Evolutionary conservation across 2,888 invertebrate genomes (phyloP), one percentile per base, ranked within the genome.

Genomic region (Andrena bicolor): DNA sequence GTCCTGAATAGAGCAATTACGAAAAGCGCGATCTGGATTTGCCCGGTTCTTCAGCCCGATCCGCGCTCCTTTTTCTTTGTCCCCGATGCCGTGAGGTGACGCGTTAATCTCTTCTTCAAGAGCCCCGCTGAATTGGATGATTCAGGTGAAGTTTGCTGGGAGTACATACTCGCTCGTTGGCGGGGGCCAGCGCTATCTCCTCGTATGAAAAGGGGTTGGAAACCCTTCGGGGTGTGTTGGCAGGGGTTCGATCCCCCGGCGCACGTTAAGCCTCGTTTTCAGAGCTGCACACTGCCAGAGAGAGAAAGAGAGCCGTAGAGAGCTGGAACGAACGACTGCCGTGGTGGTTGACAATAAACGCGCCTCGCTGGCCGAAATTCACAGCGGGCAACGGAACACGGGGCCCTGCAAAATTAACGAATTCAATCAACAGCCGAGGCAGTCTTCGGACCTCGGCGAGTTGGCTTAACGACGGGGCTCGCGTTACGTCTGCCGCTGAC

Each of bases 191-290:
- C 82, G 83, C 76, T 88, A 85, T 84, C 86, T 88, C 74, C 84
- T 83, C 76, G 76, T 72, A 32, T 82, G 87, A 87, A 86, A 90
- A 90, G 86, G 88, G 89, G 90, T 90, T 89, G 85, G 82, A 89
- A 90, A 80, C 89, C 90, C 90, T 83, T 85, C 83, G 72, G 90
- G 87, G 74, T 65, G 79, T 48, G 76, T 83, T 80, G 87, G 76
- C 66, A 78, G 80, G 89, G 88, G 89, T 87, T 86, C 80, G 88
- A 88, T 80, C 87, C 86, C 87, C 76, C 71, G 85, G 77, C 74
- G 83, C 83, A 72, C 76, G 86, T 86, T 88, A 86, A 88, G 87
- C 88, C 82, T 82, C 86, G 83, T 88, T 88, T 86, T 82, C 86
- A 80, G 32, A 28, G 84, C 71, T 71, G 78, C 71, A 35, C 58